Conservation (phyloP, 2,113 vertebrate genomes). For the Alouatta palliata region DNA sequence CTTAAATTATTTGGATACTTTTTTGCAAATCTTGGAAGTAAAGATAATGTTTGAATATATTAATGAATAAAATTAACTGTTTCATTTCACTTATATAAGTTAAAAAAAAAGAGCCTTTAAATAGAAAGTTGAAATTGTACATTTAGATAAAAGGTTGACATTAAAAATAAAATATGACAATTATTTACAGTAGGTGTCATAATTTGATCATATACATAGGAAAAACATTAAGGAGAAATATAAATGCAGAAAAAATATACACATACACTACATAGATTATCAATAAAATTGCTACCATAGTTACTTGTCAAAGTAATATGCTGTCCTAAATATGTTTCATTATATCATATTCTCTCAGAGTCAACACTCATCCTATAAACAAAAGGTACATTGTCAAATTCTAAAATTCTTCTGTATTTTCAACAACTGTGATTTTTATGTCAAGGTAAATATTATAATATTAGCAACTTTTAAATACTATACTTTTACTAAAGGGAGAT, state of each 20-base stretch:
- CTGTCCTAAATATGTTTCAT: not conserved
- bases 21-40: not conserved
- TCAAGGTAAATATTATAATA: not conserved
- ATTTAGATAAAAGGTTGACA: not conserved
- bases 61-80: not conserved
- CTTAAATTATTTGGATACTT: slow-evolving; percentile 43
- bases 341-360: not conserved
- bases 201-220: not conserved
- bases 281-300: not conserved
- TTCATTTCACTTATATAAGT: too few species aligned
- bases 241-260: not conserved
- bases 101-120: too few species aligned
- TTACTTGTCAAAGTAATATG: not conserved
- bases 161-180: not conserved
- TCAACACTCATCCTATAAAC: not conserved
- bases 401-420: not conserved
- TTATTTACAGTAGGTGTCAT: not conserved
- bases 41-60: slow-evolving; percentile 44
- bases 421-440: not conserved
- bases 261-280: not conserved
- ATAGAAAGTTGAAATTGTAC: too few species aligned
- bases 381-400: not conserved
- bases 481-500: not conserved
- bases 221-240: not conserved
- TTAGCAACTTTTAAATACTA: not conserved